A percentile compares a stretch with the other conserved stretches of the same genome.
Evolutionary conservation across 2,888 invertebrate species (phyloP).

Genomic region (Chrysolina haemoptera): DNA sequence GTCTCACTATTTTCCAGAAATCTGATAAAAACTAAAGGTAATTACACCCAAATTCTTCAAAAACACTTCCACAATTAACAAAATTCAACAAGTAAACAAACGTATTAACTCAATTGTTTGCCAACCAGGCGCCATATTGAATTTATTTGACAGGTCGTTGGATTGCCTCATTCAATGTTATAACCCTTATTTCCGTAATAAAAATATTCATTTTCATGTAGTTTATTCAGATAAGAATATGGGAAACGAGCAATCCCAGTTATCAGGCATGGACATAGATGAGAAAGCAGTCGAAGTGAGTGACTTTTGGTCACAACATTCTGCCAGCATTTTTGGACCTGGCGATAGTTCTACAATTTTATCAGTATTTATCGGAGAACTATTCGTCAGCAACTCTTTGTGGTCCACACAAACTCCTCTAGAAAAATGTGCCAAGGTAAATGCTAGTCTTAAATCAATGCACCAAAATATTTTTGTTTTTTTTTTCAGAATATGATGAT

Average conservation of each 20-base stretch:
- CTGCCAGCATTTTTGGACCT: slow-evolving; percentile 74
- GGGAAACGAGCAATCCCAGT: slow-evolving; percentile 84
- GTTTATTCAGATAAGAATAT: slow-evolving; percentile 67
- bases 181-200: too few species aligned
- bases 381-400: slow-evolving; percentile 76
- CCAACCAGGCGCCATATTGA: too few species aligned
- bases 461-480: neutral
- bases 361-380: slow-evolving; percentile 84
- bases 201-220: too few species aligned
- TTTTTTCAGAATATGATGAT: slow-evolving; percentile 84
- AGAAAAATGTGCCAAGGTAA: slow-evolving; percentile 84
- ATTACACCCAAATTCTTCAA: too few species aligned
- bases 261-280: slow-evolving; percentile 82
- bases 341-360: slow-evolving; percentile 75
- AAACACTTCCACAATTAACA: too few species aligned
- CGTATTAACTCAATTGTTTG: too few species aligned
- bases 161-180: too few species aligned
- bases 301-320: slow-evolving; percentile 84
- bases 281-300: slow-evolving; percentile 84
- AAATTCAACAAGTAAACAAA: too few species aligned
- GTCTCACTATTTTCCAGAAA: too few species aligned
- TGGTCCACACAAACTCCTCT: slow-evolving; percentile 80
- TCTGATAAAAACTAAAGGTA: too few species aligned
- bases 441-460: neutral
- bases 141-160: too few species aligned